A percentile compares a stretch with the other conserved stretches of the same genome.
Evolutionary conservation across 2,113 vertebrate genomes (phyloP).

Genomic region (Dryoscopus gambensis): DNA sequence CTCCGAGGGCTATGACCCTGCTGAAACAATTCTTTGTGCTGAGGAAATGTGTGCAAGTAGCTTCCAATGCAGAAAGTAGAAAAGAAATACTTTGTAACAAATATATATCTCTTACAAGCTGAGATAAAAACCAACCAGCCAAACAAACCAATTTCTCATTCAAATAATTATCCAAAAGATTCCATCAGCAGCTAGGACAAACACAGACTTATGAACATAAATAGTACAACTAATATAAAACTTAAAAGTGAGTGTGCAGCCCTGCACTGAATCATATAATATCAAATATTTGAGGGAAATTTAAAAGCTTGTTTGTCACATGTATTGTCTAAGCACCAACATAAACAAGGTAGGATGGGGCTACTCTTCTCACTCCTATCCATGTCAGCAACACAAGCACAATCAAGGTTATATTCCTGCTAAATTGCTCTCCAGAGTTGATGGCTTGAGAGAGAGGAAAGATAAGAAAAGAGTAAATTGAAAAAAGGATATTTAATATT

Average conservation of each 20-base stretch:
- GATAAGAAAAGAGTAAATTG: neutral
- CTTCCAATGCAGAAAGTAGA: conserved; percentile 10
- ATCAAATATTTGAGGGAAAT: neutral
- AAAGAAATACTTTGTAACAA: neutral
- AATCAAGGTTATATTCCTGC: neutral
- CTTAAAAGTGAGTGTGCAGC: fast-evolving
- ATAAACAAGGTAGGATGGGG: neutral
- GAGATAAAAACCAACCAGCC: neutral
- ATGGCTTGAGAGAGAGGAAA: neutral
- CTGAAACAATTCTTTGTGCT: conserved; percentile 56
- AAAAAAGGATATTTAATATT: neutral
- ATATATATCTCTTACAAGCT: neutral
- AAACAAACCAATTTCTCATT: neutral
- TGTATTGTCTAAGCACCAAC: neutral
- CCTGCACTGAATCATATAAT: neutral
- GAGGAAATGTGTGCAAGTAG: conserved; percentile 41
- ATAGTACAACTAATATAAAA: neutral
- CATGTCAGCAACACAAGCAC: neutral
- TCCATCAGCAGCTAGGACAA: neutral
- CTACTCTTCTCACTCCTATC: neutral
- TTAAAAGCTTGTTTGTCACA: neutral
- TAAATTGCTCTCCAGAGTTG: neutral
- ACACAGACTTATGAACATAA: neutral
- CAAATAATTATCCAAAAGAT: neutral
- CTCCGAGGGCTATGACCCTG: conserved; percentile 1